phyloP scores from a whole-genome alignment of 2,113 vertebrate species.

The Galemys pyrenaicus region DNA sequence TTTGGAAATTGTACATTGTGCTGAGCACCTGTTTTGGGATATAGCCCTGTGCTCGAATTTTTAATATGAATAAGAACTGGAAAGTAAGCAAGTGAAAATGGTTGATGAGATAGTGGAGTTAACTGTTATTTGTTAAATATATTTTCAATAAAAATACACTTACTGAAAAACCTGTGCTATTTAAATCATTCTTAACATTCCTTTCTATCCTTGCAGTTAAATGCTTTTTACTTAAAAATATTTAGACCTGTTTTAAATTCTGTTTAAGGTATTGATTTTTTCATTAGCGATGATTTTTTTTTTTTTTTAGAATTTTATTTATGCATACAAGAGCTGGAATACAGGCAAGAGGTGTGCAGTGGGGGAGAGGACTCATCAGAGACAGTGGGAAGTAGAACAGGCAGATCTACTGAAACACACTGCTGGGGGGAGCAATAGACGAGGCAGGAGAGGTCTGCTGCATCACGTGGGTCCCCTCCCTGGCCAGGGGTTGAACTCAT shows the following conservation, averaged over 20 bases:
- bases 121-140: background rate
- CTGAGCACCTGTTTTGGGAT: background rate
- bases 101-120: background rate
- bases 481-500: no score
- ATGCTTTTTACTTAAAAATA: background rate
- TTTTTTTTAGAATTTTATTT: no score
- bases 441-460: no score
- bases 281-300: background rate
- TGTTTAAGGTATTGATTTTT: conserved; percentile 28
- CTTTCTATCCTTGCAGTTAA: background rate
- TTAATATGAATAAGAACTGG: background rate
- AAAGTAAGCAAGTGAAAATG: background rate
- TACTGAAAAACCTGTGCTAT: conserved; percentile 37
- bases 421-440: no score
- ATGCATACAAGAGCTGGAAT: no score
- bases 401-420: no score
- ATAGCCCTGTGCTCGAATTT: background rate
- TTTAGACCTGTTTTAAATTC: background rate
- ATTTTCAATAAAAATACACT: conserved; percentile 55
- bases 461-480: no score
- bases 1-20: background rate
- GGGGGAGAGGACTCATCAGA: no score
- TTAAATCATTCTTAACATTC: background rate
- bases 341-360: no score
- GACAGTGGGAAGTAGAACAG: no score